A percentile compares a stretch with the other conserved stretches of the same genome.
These are phyloP conservation scores for Procambarus clarkii DNA, from an alignment of 1,140 invertebrate genomes.

Conservation along the genomic window DNA sequence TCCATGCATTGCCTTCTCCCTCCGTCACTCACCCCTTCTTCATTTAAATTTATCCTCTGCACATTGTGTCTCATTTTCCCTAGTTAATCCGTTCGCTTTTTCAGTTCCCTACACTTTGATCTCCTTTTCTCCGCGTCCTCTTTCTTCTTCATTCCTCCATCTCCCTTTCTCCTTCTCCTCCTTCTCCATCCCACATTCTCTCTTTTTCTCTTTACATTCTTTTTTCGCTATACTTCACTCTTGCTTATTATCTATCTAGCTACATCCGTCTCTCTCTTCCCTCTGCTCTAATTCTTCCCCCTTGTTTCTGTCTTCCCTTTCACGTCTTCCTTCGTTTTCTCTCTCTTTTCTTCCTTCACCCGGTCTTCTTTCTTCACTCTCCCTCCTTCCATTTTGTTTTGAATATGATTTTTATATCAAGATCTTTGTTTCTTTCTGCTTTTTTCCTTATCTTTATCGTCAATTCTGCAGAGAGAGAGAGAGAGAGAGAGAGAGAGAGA, in stretches of 20 bases:
- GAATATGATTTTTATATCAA: too few relatives aligned
- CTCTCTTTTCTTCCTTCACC: neutral
- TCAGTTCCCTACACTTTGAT: too few relatives aligned
- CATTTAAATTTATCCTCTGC: neutral
- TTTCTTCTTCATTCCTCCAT: too few relatives aligned
- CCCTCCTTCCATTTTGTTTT: neutral
- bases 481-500: slow-evolving; percentile 14
- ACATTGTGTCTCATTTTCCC: too few relatives aligned
- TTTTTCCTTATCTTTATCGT: too few relatives aligned
- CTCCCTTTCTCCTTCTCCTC: neutral
- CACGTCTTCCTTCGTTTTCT: neutral
- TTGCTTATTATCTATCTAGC: neutral
- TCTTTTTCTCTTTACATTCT: neutral
- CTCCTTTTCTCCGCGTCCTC: too few relatives aligned
- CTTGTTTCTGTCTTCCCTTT: neutral
- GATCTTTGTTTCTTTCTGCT: too few relatives aligned
- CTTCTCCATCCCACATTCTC: neutral
- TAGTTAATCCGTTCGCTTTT: too few relatives aligned
- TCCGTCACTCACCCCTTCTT: neutral
- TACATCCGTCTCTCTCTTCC: neutral
- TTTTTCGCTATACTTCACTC: neutral
- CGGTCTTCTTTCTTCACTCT: neutral
- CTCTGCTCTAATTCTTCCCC: neutral
- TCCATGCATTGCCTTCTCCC: neutral
- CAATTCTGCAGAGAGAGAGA: neutral